Conservation (phyloP, 92 coral and sea anemone species). For the Montipora capitata region DNA sequence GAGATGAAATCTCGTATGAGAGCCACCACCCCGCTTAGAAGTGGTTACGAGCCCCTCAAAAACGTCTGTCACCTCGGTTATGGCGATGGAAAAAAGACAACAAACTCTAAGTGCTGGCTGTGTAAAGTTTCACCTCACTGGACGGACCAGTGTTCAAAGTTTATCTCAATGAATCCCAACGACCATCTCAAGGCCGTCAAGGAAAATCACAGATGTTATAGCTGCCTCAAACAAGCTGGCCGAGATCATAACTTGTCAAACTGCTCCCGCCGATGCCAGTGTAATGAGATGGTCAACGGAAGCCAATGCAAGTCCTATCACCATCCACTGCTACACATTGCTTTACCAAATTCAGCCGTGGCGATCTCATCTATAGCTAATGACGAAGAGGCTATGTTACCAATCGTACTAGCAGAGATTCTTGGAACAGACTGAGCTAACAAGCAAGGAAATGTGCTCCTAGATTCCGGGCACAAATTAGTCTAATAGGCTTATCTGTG, state of each 20-base stretch:
- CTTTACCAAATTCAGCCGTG: neutral
- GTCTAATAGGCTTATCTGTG: conserved; percentile 55
- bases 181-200: conserved; percentile 48
- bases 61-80: too few relatives aligned
- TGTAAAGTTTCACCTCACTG: conserved; percentile 40
- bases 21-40: conserved; percentile 47
- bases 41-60: conserved; percentile 1
- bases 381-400: conserved; percentile 34
- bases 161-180: conserved; percentile 34
- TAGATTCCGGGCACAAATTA: conserved; percentile 80
- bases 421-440: conserved; percentile 30
- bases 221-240: conserved; percentile 65
- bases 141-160: conserved; percentile 56
- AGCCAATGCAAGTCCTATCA: conserved; percentile 27
- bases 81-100: too few relatives aligned
- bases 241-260: conserved; percentile 60
- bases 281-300: conserved; percentile 25
- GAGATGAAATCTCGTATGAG: too few relatives aligned
- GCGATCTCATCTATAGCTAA: neutral
- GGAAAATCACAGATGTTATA: conserved; percentile 68
- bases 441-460: conserved; percentile 48
- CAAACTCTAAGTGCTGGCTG: conserved; percentile 35
- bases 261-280: conserved; percentile 59
- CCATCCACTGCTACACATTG: conserved; percentile 27
- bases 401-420: conserved; percentile 34